Evolutionary conservation across 2,797 vertebrate genomes (phyloP).

Genomic region (Labeo calbasu): DNA sequence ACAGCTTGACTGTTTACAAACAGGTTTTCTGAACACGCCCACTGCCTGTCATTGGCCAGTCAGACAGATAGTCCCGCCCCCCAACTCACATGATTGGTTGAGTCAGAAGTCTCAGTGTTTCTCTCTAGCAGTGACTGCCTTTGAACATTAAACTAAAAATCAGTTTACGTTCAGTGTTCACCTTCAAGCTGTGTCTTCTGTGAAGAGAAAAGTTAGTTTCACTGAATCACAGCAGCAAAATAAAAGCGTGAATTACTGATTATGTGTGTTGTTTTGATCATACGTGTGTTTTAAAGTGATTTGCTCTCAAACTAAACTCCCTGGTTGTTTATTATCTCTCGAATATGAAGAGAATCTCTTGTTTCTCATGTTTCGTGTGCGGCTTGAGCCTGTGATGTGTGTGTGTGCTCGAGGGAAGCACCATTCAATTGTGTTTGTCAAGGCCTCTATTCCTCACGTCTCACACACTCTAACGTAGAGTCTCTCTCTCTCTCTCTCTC

Average conservation of each 20-base stretch:
- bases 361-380: neutral
- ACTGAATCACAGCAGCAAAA: neutral
- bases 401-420: constrained; percentile 80
- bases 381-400: neutral
- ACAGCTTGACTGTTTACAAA: neutral
- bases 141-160: neutral
- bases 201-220: neutral
- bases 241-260: neutral
- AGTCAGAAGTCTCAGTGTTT: too few species aligned
- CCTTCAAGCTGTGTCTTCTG: neutral
- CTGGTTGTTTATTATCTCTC: constrained; percentile 57
- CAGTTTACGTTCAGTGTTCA: too few species aligned
- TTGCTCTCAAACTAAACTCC: constrained; percentile 33
- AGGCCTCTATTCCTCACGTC: constrained; percentile 90
- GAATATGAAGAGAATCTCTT: constrained; percentile 34
- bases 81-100: neutral
- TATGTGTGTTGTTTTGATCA: constrained; percentile 27
- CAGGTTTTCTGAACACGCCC: neutral
- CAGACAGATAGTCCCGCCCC: neutral
- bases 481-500: constrained; percentile 24
- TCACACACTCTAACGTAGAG: constrained; percentile 75
- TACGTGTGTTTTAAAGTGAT: neutral
- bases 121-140: neutral
- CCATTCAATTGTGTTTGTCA: constrained; percentile 92
- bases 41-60: neutral